Evolutionary conservation across 1,140 invertebrate species (phyloP), one percentile per base, ranked within the genome.

Genomic region (Drosophila lacertosa): DNA sequence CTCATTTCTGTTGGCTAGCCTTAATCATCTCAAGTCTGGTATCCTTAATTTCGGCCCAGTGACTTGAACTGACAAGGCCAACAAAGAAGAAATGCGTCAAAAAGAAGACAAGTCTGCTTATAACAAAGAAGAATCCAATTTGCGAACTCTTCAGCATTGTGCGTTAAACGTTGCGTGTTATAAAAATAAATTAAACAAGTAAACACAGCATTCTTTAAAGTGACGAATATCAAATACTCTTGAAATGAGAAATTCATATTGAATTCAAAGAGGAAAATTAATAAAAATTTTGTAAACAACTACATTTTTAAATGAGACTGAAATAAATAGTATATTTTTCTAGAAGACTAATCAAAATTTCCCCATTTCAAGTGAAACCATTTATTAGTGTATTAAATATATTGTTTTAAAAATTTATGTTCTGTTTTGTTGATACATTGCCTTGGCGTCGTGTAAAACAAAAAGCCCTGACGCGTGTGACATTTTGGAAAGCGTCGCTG

Each of bases 391-490:
- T 54, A 26, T 24, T 33, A 45, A 63, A 51, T 44, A 39, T 76
- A 13, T 53, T 48, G 29, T 62, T 32, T 42, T 51, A 9, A 53
- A 53, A 37, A 15, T 65, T 48, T 5, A n/a, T n/a, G n/a, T n/a
- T n/a, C n/a, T n/a, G n/a, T n/a, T 70, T 33, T 50, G 48, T 64
- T 68, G 57, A 22, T 2, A 22, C 20, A n/a, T n/a, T n/a, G n/a
- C n/a, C n/a, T n/a, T n/a, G 42, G 50, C 59, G 70, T 48, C 47
- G 73, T 24, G 69, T 67, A 75, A 76, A 67, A 44, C 53, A 79
- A 69, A 80, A 84, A 74, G 47, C 51, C 62, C 69, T 81, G 82
- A 77, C 74, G 77, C 81, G 77, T 86, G 82, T 81, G 69, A 81
- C 81, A 86, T 76, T 76, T 86, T 88, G 82, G 44, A 69, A 47